phyloP scores from a whole-genome alignment of 2,888 invertebrate genomes.

The Flexamia atlantica region DNA sequence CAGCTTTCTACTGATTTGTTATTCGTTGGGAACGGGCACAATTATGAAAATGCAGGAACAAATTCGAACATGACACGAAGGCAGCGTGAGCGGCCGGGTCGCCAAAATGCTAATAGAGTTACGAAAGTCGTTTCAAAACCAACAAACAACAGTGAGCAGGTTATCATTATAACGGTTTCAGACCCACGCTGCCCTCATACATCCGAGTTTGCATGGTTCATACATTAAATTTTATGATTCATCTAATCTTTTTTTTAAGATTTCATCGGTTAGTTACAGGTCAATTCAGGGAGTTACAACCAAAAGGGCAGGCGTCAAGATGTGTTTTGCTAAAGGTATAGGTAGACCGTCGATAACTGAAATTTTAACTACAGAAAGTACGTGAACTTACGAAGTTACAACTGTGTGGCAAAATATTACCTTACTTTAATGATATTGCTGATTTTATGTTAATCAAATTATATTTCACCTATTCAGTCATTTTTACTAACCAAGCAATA shows the following conservation, averaged over 20 bases:
- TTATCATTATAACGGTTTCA: slow-evolving; percentile 1
- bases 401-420: no score
- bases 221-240: not conserved
- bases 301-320: no score
- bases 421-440: no score
- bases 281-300: no score
- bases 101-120: slow-evolving; percentile 33
- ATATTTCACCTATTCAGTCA: no score
- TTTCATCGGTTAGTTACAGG: no score
- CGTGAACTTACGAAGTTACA: no score
- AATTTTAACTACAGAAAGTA: no score
- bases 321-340: no score
- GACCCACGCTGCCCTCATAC: not conserved
- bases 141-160: slow-evolving; percentile 34
- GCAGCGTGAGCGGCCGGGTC: slow-evolving; percentile 9
- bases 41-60: slow-evolving; percentile 41
- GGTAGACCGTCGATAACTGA: no score
- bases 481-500: no score
- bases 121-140: slow-evolving; percentile 38
- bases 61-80: slow-evolving; percentile 44
- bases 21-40: slow-evolving; percentile 41
- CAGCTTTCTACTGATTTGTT: slow-evolving; percentile 41
- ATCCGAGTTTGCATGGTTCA: not conserved
- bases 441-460: no score
- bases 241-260: not conserved